Conservation (phyloP, 2,797 vertebrate species). For the Gambusia yucatana region DNA sequence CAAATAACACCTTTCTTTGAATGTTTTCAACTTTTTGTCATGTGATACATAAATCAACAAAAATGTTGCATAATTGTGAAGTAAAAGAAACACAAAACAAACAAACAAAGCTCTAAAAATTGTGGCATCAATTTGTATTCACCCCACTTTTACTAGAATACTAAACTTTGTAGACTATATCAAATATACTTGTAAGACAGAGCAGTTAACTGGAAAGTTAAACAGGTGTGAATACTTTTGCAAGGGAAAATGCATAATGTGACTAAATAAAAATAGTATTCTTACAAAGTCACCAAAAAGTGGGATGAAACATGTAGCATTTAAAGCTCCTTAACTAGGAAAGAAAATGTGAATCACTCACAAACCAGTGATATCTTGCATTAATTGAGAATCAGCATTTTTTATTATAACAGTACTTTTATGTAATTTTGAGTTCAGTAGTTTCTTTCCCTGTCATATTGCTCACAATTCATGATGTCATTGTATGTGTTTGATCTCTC, state of each 20-base stretch:
- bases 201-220: neutral
- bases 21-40: neutral
- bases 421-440: neutral
- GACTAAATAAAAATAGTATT: neutral
- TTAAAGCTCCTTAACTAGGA: neutral
- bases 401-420: neutral
- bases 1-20: neutral
- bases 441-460: neutral
- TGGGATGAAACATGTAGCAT: neutral
- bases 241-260: too few species aligned
- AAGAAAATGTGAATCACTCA: neutral
- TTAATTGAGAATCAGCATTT: neutral
- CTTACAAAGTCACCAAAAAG: neutral
- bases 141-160: neutral
- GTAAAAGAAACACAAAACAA: neutral
- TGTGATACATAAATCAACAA: neutral
- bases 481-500: neutral
- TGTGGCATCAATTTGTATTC: neutral
- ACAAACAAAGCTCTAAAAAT: neutral
- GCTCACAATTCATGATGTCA: neutral
- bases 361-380: neutral
- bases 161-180: neutral
- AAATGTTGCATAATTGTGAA: neutral
- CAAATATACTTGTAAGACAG: neutral
- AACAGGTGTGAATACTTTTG: neutral